Evolutionary conservation across 2,888 invertebrate species (phyloP).

Genomic region (Aromia moschata): DNA sequence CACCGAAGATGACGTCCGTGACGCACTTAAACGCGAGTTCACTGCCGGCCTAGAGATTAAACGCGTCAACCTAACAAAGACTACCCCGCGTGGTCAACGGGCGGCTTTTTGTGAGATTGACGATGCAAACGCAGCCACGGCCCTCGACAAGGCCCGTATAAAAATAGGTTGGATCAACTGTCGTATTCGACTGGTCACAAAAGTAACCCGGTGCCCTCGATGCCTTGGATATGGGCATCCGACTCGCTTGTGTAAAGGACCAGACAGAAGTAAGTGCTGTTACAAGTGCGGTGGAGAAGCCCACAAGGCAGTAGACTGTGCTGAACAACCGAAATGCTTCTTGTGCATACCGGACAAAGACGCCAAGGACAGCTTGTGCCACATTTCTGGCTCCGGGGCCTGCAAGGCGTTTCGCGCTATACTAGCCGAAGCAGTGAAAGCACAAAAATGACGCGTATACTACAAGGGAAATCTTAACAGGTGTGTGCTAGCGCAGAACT

Average conservation of each 20-base stretch:
- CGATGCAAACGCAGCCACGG: neutral
- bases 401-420: neutral
- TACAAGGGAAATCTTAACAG: neutral
- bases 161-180: neutral
- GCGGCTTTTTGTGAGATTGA: neutral
- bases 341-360: neutral
- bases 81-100: neutral
- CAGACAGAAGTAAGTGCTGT: neutral
- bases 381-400: neutral
- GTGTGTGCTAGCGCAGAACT: neutral
- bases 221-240: neutral
- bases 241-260: neutral
- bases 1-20: neutral
- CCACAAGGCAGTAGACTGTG: neutral
- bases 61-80: neutral
- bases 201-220: neutral
- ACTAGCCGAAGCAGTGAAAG: neutral
- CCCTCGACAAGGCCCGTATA: neutral
- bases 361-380: no score
- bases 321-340: neutral
- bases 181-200: neutral
- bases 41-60: neutral
- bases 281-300: neutral
- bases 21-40: neutral
- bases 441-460: neutral